Base-by-base conservation (phyloP, 2,797 vertebrate species). In the Tiaroga cobitis region DNA sequence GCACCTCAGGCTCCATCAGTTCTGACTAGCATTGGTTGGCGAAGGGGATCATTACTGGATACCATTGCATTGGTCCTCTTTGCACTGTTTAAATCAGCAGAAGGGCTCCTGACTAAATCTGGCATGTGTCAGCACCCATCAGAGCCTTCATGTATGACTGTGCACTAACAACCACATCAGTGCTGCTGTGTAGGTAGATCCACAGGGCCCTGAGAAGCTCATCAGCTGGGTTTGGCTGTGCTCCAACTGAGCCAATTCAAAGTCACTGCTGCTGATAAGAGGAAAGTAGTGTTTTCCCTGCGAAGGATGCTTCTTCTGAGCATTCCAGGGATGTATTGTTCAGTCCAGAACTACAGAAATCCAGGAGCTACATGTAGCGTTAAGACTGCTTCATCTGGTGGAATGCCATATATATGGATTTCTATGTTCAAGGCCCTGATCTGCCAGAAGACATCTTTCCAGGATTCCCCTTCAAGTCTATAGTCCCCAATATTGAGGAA, bases 61-160 rank as follows among this genome's bases (percentile, higher is more conserved):
- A 46, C 51, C 49, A 85, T 80, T 72, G 67, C 84, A 72, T 56
- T 63, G 77, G 29, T 73, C 63, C 43, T 84, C 46, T 78, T 84
- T 80, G 54, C 84, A 46, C 54, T 77, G 26, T 51, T 87, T 70
- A 84, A 84, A 78, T 84, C 86, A 78, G 86, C 86, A 70, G 76
- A 74, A 73, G 43, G 73, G 26, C 73, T 67, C 73, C 72, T 73
- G 70, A 76, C 68, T 70, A 80, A 63, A 43, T 80, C 77, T 69
- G 83, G 77, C 76, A 79, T 79, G 11, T 63, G 82, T 79, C 86
- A 87, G 78, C 39, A 5, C 37, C 39, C 43, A 68, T 87, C 78
- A 65, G 61, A 32, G 63, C 39, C 77, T 87, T 84, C 46, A 87
- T 84, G 61, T 83, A 67, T 84, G 77, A 77, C 82, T 83, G 73